A percentile compares a stretch with the other conserved stretches of the same genome.
phyloP scores from a whole-genome alignment of 2,888 invertebrate species.

The Dorcus parallelipipedus region DNA sequence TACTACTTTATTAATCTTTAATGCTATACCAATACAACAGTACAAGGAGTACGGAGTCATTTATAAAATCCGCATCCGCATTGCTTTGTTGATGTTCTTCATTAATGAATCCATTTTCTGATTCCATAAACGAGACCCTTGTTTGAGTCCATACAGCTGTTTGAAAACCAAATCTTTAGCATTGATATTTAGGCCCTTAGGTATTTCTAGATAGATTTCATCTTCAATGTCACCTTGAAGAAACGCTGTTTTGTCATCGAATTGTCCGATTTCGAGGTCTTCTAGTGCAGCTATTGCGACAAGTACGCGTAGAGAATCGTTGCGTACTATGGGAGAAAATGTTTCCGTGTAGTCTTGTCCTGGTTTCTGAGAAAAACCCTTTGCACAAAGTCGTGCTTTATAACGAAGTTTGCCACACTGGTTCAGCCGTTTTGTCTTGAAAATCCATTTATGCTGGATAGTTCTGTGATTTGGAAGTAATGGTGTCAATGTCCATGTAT shows the following conservation, averaged over 20 bases:
- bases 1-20: too few relatives aligned
- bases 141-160: constrained; percentile 22
- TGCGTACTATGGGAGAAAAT: constrained; percentile 23
- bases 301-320: constrained; percentile 19
- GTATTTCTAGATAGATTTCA: neutral
- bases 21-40: too few relatives aligned
- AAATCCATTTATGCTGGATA: constrained; percentile 15
- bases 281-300: constrained; percentile 19
- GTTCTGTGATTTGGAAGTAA: constrained; percentile 8
- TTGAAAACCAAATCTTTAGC: constrained; percentile 13
- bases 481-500: constrained; percentile 20
- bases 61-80: too few relatives aligned
- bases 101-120: too few relatives aligned
- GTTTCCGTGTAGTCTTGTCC: constrained; percentile 26
- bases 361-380: constrained; percentile 14
- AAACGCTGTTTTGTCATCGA: constrained; percentile 29
- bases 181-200: constrained; percentile 8
- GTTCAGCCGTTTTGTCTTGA: constrained; percentile 4
- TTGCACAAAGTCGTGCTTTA: constrained; percentile 19
- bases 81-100: too few relatives aligned
- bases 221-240: constrained; percentile 24
- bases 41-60: too few relatives aligned
- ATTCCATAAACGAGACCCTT: neutral
- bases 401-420: neutral
- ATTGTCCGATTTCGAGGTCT: constrained; percentile 20